A percentile compares a stretch with the other conserved stretches of the same genome.
Evolutionary conservation across 2,797 vertebrate species (phyloP).

Genomic region (Bucorvus abyssinicus): DNA sequence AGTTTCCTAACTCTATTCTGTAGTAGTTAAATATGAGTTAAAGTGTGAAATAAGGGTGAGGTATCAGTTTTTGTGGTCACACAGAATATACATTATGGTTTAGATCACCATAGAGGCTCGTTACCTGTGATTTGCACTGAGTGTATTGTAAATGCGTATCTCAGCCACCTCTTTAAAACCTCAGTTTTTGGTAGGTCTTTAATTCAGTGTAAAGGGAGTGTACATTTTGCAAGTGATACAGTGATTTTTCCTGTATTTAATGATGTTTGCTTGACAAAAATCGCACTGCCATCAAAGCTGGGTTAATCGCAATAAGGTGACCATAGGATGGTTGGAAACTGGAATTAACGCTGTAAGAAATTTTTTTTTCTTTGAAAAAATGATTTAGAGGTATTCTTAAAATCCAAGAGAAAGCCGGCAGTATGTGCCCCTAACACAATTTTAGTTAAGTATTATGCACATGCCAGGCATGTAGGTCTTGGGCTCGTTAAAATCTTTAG

Average conservation of each 20-base stretch:
- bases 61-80: background rate
- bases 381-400: background rate
- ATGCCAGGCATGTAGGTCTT: background rate
- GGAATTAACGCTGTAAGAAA: background rate
- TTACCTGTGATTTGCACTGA: background rate
- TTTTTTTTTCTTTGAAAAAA: background rate
- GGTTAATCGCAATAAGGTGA: background rate
- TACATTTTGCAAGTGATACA: background rate
- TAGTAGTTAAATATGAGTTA: background rate
- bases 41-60: background rate
- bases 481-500: background rate
- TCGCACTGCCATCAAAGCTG: background rate
- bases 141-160: background rate
- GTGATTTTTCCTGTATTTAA: background rate
- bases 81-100: background rate
- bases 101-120: background rate
- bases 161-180: background rate
- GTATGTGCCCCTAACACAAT: background rate
- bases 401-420: background rate
- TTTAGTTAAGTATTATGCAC: background rate
- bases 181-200: background rate
- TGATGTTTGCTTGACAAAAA: background rate
- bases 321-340: background rate
- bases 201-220: background rate
- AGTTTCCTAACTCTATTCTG: background rate